A percentile compares a stretch with the other conserved stretches of the same genome.
phyloP scores from a whole-genome alignment of 2,888 invertebrate genomes.

The Amphipyra berbera region DNA sequence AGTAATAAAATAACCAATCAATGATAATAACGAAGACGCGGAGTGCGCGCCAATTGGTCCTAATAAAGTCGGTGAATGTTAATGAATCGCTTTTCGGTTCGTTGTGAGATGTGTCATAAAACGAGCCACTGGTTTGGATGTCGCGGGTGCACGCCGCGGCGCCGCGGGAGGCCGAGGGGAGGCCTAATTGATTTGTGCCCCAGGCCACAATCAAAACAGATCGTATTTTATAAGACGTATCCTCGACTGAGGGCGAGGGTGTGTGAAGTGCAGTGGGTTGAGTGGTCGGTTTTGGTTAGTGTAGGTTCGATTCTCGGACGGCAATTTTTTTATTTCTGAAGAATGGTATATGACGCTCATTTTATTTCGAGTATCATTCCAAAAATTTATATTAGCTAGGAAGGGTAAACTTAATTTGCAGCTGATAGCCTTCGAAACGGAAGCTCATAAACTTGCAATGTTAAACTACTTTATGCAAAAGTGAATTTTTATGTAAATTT shows the following conservation, averaged over 20 bases:
- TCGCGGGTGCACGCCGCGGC: conserved; percentile 70
- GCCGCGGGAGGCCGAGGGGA: conserved; percentile 81
- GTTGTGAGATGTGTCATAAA: conserved; percentile 88
- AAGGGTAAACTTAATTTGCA: too few relatives aligned
- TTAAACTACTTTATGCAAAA: conserved; percentile 14
- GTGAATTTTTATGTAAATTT: conserved; percentile 33
- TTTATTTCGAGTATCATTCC: too few relatives aligned
- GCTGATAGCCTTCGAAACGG: conserved; percentile 1
- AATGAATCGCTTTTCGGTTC: conserved; percentile 84
- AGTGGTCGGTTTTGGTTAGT: conserved; percentile 40
- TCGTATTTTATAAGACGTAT: conserved; percentile 90
- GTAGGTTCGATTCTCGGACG: conserved; percentile 70
- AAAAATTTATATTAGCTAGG: too few relatives aligned
- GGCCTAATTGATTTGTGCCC: conserved; percentile 90
- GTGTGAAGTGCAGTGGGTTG: conserved; percentile 55
- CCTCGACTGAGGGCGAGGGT: conserved; percentile 82
- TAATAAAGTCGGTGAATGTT: conserved; percentile 88
- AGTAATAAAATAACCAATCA: conserved; percentile 68
- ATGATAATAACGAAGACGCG: conserved; percentile 69
- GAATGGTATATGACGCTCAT: too few relatives aligned
- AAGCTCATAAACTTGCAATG: conserved; percentile 11
- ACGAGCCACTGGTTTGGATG: conserved; percentile 89
- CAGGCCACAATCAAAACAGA: conserved; percentile 91
- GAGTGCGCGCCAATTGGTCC: conserved; percentile 78
- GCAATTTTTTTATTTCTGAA: background rate